Evolutionary conservation across 2,113 vertebrate genomes (phyloP).

Genomic region (Numida meleagris): DNA sequence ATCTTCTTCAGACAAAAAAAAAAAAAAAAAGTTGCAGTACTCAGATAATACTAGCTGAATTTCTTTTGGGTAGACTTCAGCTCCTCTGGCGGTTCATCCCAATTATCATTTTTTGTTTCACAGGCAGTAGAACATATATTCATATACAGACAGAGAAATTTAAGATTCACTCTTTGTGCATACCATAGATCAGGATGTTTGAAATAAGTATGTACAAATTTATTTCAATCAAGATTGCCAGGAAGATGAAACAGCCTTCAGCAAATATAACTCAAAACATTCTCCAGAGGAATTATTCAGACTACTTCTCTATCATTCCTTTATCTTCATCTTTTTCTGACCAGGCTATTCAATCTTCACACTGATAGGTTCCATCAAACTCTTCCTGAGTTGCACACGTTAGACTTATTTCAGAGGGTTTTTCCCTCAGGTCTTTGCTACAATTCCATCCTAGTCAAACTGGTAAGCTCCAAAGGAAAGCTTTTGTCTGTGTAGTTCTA

Average conservation of each 20-base stretch:
- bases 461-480: neutral
- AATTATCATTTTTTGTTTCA: neutral
- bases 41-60: neutral
- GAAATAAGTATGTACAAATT: neutral
- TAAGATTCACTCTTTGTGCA: neutral
- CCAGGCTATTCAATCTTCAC: neutral
- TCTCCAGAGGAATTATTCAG: neutral
- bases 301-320: neutral
- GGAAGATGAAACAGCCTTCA: neutral
- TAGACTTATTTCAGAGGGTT: neutral
- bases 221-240: neutral
- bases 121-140: neutral
- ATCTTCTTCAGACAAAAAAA: neutral
- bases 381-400: neutral
- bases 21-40: neutral
- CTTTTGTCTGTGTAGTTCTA: neutral
- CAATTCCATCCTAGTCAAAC: neutral
- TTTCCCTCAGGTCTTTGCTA: neutral
- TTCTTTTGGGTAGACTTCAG: neutral
- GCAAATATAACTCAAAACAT: neutral
- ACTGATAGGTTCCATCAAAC: neutral
- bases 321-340: neutral
- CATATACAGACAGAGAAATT: neutral
- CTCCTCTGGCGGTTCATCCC: neutral
- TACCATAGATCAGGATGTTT: neutral